Evolutionary conservation across 2,797 vertebrate genomes (phyloP).

Genomic region (Cirrhinus molitorella): DNA sequence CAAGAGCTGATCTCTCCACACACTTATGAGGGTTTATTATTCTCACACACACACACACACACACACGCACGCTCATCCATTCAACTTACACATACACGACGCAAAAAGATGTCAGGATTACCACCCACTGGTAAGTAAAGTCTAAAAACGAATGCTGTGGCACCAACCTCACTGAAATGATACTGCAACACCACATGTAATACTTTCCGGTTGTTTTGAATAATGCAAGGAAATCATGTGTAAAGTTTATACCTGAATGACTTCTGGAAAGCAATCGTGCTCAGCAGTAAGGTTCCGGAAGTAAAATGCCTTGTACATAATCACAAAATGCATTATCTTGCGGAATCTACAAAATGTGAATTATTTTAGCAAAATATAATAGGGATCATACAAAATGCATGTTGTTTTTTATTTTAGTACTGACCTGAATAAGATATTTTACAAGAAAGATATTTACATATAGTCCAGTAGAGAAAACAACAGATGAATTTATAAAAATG

Average conservation of each 20-base stretch:
- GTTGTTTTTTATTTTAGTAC: no score
- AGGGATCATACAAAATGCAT: no score
- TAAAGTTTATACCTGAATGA: not conserved
- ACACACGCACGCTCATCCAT: conserved; percentile 28
- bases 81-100: not conserved
- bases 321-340: not conserved
- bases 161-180: not conserved
- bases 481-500: no score
- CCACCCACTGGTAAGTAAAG: not conserved
- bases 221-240: not conserved
- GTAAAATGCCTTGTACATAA: not conserved
- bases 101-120: not conserved
- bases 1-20: conserved; percentile 52
- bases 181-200: not conserved
- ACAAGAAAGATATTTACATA: no score
- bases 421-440: no score
- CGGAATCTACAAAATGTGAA: no score
- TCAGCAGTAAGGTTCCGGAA: not conserved
- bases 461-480: no score
- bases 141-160: not conserved
- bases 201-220: not conserved
- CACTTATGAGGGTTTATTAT: not conserved
- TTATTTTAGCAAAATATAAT: no score
- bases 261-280: not conserved
- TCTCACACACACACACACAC: conserved; percentile 42